phyloP scores from a whole-genome alignment of 2,888 invertebrate species.

The Phengaris alcon region DNA sequence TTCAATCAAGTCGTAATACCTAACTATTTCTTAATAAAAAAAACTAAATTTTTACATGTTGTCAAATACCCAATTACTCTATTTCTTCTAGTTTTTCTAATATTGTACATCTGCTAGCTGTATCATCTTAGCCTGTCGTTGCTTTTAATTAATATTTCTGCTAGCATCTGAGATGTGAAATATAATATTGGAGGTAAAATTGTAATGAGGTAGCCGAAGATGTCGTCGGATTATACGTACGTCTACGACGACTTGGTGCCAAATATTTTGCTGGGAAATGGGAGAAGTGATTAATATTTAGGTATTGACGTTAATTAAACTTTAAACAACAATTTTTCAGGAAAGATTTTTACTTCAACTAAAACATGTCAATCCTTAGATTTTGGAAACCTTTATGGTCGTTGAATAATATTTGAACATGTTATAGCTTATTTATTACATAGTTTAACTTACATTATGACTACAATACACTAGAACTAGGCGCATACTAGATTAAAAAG shows the following conservation, averaged over 20 bases:
- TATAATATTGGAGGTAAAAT: constrained; percentile 48
- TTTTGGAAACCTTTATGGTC: too few species aligned
- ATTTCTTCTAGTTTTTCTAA: background rate
- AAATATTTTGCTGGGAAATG: background rate
- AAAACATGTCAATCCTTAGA: too few species aligned
- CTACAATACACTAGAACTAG: too few species aligned
- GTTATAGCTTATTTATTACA: too few species aligned
- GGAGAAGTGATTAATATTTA: constrained; percentile 9
- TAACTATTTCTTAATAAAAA: too few species aligned
- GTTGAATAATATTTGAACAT: too few species aligned
- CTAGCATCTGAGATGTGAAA: constrained; percentile 48
- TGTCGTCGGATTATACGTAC: too few species aligned
- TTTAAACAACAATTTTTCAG: background rate
- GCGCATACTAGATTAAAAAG: too few species aligned
- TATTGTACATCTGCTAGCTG: constrained; percentile 27
- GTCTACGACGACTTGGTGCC: constrained; percentile 25
- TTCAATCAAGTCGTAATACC: too few species aligned
- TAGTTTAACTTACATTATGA: too few species aligned
- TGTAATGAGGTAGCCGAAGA: constrained; percentile 41
- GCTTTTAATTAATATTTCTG: constrained; percentile 56
- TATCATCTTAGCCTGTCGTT: constrained; percentile 35
- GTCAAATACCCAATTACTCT: background rate
- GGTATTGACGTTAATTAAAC: background rate
- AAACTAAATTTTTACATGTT: too few species aligned
- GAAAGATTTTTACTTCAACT: too few species aligned